A percentile compares a stretch with the other conserved stretches of the same genome.
These are phyloP conservation scores for Caretta caretta DNA, from an alignment of 2,113 vertebrate genomes.

Conservation along the genomic window DNA sequence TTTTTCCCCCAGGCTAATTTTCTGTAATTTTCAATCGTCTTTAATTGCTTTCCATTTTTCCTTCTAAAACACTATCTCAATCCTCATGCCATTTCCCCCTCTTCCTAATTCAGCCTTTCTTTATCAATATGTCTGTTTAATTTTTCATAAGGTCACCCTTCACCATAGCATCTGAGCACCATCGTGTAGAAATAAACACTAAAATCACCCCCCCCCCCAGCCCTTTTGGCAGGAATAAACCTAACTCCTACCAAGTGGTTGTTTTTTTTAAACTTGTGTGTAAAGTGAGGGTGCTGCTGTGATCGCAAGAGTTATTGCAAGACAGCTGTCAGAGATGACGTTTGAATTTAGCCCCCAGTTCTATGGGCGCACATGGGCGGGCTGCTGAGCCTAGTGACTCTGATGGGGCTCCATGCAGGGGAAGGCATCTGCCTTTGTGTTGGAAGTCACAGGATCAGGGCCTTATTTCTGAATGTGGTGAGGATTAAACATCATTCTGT, in stretches of 20 bases:
- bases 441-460: neutral
- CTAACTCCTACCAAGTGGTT: neutral
- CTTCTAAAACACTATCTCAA: neutral
- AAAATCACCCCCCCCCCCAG: neutral
- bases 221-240: neutral
- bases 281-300: neutral
- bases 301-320: neutral
- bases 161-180: neutral
- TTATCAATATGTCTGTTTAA: neutral
- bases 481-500: neutral
- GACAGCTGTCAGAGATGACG: neutral
- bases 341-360: slow-evolving; percentile 5
- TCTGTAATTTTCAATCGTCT: neutral
- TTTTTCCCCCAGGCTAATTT: neutral
- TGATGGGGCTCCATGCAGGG: neutral
- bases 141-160: neutral
- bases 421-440: neutral
- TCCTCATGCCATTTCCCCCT: neutral
- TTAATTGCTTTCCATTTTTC: neutral
- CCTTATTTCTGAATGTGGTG: neutral
- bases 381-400: neutral
- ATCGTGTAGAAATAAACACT: neutral
- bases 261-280: slow-evolving; percentile 9
- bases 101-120: neutral
- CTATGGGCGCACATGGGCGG: neutral